A percentile compares a stretch with the other conserved stretches of the same genome.
Conservation (phyloP, 2,797 vertebrate species). For the Dendrocincla fuliginosa region DNA sequence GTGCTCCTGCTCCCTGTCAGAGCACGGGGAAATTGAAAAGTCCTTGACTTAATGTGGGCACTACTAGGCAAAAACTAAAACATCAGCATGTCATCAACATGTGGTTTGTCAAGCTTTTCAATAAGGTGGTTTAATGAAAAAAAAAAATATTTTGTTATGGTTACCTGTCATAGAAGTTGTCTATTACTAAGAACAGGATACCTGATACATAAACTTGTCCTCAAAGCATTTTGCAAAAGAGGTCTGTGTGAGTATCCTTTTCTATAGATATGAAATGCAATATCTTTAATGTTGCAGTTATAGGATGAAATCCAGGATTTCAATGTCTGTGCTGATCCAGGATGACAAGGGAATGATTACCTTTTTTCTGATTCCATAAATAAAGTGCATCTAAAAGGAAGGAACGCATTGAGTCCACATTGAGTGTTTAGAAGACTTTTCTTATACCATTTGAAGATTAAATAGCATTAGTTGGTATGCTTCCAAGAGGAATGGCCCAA, state of each 20-base stretch:
- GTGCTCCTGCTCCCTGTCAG: neutral
- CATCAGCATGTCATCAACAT: accelerated
- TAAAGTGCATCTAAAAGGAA: neutral
- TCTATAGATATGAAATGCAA: neutral
- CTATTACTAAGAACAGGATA: neutral
- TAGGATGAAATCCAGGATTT: neutral
- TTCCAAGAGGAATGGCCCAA: neutral
- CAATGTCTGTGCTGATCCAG: neutral
- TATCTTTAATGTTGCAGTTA: neutral
- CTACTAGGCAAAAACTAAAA: neutral
- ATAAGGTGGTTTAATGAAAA: neutral
- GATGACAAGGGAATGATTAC: neutral
- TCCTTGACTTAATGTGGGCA: neutral
- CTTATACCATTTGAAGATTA: neutral
- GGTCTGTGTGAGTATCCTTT: neutral
- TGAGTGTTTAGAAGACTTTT: neutral
- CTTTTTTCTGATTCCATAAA: neutral
- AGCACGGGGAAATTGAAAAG: neutral
- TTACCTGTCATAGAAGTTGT: neutral
- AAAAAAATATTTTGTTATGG: neutral
- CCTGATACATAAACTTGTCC: neutral
- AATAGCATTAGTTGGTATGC: accelerated
- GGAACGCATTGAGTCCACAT: neutral
- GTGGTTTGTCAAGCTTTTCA: neutral
- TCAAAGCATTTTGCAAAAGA: neutral